Percentiles rank a stretch among this genome's conserved stretches.
These are phyloP conservation scores for Tautogolabrus adspersus DNA, from an alignment of 2,113 vertebrate species.

Conservation along the genomic window DNA sequence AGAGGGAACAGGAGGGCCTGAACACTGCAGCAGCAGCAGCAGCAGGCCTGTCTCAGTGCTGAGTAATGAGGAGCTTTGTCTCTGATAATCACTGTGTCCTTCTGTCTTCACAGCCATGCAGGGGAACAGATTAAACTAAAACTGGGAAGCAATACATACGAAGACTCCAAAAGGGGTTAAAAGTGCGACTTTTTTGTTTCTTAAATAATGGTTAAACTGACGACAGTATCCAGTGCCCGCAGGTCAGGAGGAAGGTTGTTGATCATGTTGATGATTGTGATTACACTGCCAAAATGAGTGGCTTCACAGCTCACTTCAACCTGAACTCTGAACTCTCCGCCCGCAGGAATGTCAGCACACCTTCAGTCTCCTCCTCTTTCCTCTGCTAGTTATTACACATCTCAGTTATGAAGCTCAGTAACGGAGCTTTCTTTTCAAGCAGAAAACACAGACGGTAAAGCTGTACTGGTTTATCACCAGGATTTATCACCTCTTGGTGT, in stretches of 20 bases:
- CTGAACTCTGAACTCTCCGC: conserved; percentile 54
- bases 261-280: background rate
- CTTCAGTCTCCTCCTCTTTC: conserved; percentile 30
- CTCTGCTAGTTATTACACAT: conserved; percentile 19
- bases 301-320: conserved; percentile 16
- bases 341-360: conserved; percentile 50
- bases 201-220: background rate
- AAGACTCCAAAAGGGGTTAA: background rate
- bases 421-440: background rate
- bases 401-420: conserved; percentile 4
- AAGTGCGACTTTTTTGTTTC: too few relatives aligned
- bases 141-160: background rate
- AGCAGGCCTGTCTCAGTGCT: conserved; percentile 5
- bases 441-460: background rate
- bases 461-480: background rate
- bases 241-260: background rate
- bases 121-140: background rate
- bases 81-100: conserved; percentile 40
- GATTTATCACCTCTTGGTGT: conserved; percentile 16
- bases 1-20: conserved; percentile 9
- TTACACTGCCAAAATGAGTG: conserved; percentile 15
- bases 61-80: conserved; percentile 39
- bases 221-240: background rate
- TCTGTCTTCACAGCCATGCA: background rate
- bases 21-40: conserved; percentile 17